Base-by-base conservation (phyloP, 2,113 vertebrate species). In the Rattus rattus region DNA sequence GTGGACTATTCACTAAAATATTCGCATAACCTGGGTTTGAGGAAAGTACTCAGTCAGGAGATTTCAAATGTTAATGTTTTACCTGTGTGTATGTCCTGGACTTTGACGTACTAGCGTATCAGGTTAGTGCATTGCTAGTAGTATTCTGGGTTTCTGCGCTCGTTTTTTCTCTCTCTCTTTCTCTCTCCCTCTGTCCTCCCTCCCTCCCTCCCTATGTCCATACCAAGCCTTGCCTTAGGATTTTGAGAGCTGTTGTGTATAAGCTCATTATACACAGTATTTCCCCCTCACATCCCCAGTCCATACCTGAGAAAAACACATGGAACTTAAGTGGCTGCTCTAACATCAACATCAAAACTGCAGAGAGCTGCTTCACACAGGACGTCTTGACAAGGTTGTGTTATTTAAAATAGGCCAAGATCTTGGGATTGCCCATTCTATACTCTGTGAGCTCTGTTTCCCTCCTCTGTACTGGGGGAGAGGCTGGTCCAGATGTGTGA, bases 1-100 rank as follows among this genome's bases (percentile, higher is more conserved):
- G 95, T 96, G 94, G 96, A 67, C 97, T 97, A 98, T 94, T 97
- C 91, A 95, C 94, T 95, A 1, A 19, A 92, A 95, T 88, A 97
- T 72, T 94, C 73, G 56, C 20, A 73, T 24, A 43, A 2, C 67
- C 61, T 75, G 30, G 88, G 43, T 83, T 17, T 0, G 20, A 47
- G 87, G 61, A 12, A 79, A 93, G 67, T 2, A 69, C 39, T 24
- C 54, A 79, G 5, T 63, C 22, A 63, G 77, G 43, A 92, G 39
- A 56, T 77, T 95, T 89, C 76, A 83, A 91, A 92, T 86, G 61
- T 72, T 79, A 90, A 65, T 96, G 26, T 90, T 93, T 88, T 94
- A 28, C 90, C 69, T 61, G 19, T 17, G 52, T n/a, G 6, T 67
- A 0, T 88, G 16, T 26, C n/a, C 47, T 81, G 47, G 19, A 36